Base-by-base conservation (phyloP, 1,140 invertebrate species). In the Harpegnathos saltator region DNA sequence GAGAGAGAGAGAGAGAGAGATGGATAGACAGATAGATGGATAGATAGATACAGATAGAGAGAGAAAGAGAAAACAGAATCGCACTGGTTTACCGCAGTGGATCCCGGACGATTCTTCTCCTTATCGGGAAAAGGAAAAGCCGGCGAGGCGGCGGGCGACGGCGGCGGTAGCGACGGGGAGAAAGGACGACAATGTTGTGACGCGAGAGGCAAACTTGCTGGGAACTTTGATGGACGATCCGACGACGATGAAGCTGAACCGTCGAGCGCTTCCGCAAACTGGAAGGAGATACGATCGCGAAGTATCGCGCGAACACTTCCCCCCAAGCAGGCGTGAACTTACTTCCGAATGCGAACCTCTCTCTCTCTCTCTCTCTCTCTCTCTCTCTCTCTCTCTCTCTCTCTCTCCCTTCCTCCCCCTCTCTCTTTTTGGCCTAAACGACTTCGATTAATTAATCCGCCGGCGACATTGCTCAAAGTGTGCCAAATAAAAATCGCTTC, bases 201-300 rank as follows among this genome's bases (percentile, higher is more conserved):
- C 59, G 78, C 65, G 68, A 24, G 63, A 83, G 52, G 66, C 81
- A 71, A 84, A 84, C 82, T 84, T 58, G 66, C 22, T 71, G 17
- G 58, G 59, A 84, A 84, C 54, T 82, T 84, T 71, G 77, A 82
- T 82, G 77, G 71, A 82, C 77, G 75, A 84, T 84, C 65, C 75
- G 81, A 83, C 50, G 52, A 71, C 75, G 65, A 80, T 80, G 75
- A 80, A 71, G 65, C 75, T 22, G 65, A 52, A 71, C 75, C 17
- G 14, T 14, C 52, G 38, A 9, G 7, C 38, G 54, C 62, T 83
- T 78, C 22, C 26, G 24, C 56, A 52, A 82, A 82, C 50, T 74
- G 61, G 33, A 66, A 65, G 73, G 61, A 82, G 71, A 83, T 83
- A 83, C 73, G 82, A 78, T 83, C 82, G 52, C 33, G 52, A 50